Evolutionary conservation across 2,888 invertebrate species (phyloP), one percentile per base, ranked within the genome.

Genomic region (Gortyna flavago): DNA sequence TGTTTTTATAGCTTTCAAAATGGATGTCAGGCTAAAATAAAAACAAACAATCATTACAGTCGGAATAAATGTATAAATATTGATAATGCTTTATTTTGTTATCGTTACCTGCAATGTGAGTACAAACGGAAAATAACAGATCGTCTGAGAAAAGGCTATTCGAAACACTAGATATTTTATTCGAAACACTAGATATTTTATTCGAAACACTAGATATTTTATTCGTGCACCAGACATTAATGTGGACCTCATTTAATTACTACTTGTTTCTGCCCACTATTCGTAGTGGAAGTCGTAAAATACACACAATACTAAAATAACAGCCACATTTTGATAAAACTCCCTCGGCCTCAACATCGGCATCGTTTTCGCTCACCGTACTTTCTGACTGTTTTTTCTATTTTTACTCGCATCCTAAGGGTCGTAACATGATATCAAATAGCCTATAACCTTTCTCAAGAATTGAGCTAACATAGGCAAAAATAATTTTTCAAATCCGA

Each of bases 41-140:
- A 81, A 77, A 74, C 32, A 66, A 72, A 73, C 35, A 25, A 68
- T 62, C 16, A 59, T 61, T 68, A 59, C 18, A 51, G 3, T 35
- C 16, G 29, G 25, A 77, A 69, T 80, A 69, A 62, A 62, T 67
- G 21, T 35, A 38, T 62, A 21, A 48, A 73, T 35, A 61, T 68
- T 64, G 25, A 38, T 73, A 59, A 68, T 71, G 16, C 70, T 59
- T 70, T 29, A 11, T 65, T 64, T 59, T 69, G 48, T 70, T 44
- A 64, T 38, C 25, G 59, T 71, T 65, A 48, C 41, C 8, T 9
- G 21, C 9, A 65, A 21, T 25, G 18, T 44, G 32, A n/a, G 11
- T 11, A 11, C 9, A 41, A 16, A 7, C 13, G 57, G n/a, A 54
- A 67, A 64, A 64, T 6, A 1, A 16, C 5, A 35, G 8, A 32